Base-by-base conservation (phyloP, 2,888 invertebrate genomes). In the Rhagophthalmus giganteus region DNA sequence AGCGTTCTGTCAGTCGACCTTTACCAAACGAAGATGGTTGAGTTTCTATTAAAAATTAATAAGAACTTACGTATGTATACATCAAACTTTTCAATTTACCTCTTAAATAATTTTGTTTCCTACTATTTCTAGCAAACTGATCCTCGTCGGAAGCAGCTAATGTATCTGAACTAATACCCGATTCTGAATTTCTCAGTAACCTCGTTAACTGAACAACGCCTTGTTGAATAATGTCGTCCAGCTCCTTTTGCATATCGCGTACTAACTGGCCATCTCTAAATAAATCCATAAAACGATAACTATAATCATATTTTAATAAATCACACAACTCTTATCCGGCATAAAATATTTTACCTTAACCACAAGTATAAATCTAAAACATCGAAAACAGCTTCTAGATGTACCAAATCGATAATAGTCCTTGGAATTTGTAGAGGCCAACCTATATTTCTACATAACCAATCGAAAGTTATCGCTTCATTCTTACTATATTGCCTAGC, bases 301-400 rank as follows among this genome's bases (percentile, higher is more conserved):
- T 94, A 74, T 24, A 71, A 74, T 58, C 61, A 30, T 13, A 27
- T 38, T 27, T 27, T 5, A 15, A 10, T 34, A 34, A 2, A 4
- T 16, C n/a, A n/a, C n/a, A n/a, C n/a, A n/a, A n/a, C n/a, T n/a
- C n/a, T n/a, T n/a, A n/a, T n/a, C n/a, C n/a, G n/a, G n/a, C n/a
- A n/a, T n/a, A n/a, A n/a, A n/a, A n/a, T n/a, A n/a, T 33, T 12
- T 33, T 74, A 90, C 88, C 91, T 92, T 38, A 99, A 76, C 99
- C 99, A 99, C 40, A 98, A 78, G 73, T 99, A 99, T 25, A 96
- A 79, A 74, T 99, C 98, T 54, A 99, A 79, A 2, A 96, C 90
- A 76, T 98, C 97, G 69, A 96, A 97, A 1, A 95, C 90, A 1
- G 89, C 83, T 76, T 99, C 98, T 42, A 99, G 78, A 68, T 94